Base-by-base conservation (phyloP, 2,888 invertebrate genomes). In the Oxyteleia sp. region DNA sequence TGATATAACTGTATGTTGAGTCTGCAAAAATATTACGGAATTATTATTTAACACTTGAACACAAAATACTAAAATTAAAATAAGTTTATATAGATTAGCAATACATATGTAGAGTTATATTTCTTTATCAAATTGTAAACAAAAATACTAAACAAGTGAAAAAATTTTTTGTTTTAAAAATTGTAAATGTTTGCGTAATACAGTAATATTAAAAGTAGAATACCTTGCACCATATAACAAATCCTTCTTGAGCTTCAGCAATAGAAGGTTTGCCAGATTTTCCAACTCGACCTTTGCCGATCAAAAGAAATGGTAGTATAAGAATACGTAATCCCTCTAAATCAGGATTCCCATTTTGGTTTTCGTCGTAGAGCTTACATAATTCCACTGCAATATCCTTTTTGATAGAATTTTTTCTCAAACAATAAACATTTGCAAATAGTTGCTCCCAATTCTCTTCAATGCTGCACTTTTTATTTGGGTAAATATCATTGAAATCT, bases 161-260 rank as follows among this genome's bases (percentile, higher is more conserved):
- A n/a, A n/a, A n/a, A n/a, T n/a, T n/a, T n/a, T n/a, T n/a, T n/a
- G n/a, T n/a, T n/a, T n/a, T n/a, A n/a, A n/a, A n/a, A n/a, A n/a
- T n/a, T n/a, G n/a, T n/a, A n/a, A n/a, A n/a, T n/a, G n/a, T n/a
- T n/a, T n/a, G n/a, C n/a, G n/a, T n/a, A n/a, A n/a, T n/a, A n/a
- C n/a, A n/a, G n/a, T n/a, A n/a, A n/a, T n/a, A n/a, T n/a, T n/a
- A n/a, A n/a, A n/a, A n/a, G n/a, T n/a, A n/a, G n/a, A 29, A 41
- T 68, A 68, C 41, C 32, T 76, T 78, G 26, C 59, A 61, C 41
- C 61, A 61, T 10, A 78, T 11, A 4, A 69, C 38, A 29, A 78
- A 43, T 23, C 61, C 68, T 15, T 53, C 59, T 10, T 35, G 43
- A 1, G 8, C 8, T 51, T 78, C 61, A 18, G 35, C 4, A 61